Evolutionary conservation across 2,797 vertebrate genomes (phyloP), one percentile per base, ranked within the genome.

Genomic region (Megalops cyprinoides): DNA sequence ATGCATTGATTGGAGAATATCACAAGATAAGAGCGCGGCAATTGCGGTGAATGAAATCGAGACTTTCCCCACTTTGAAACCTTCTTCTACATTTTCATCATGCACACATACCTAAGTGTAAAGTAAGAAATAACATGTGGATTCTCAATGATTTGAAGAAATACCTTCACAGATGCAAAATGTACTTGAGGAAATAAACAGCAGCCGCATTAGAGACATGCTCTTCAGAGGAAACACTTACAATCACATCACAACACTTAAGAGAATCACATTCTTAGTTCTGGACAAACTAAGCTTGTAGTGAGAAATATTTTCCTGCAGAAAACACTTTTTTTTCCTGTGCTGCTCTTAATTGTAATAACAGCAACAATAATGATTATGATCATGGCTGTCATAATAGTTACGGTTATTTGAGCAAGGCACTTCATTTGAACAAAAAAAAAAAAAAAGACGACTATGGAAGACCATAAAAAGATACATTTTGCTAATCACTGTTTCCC

Each of bases 401-500:
- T 90, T 86, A 91, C 87, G 91, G 82, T 91, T 94, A 92, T 93
- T 92, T 93, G 92, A 92, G 92, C 90, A 85, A 88, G 88, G 92
- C 92, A 91, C 89, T 90, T 92, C 89, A 87, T 88, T 88, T 90
- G 90, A 89, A 90, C 86, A 84, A 71, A 76, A 76, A 75, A 49
- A 51, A 49, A 84, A 77, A 86, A 89, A 88, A 90, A 88, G 82
- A 89, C 89, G 89, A 91, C 90, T 86, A 89, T 90, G 86, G 37
- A 48, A 44, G 79, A 80, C 56, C 71, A 60, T n/a, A 74, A 56
- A 48, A 69, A 80, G 71, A 80, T 74, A 80, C 71, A 75, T 80
- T 80, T 55, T 48, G 91, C 90, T 93, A 94, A 94, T 95, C 93
- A 94, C 92, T 92, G 90, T 92, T 92, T 92, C 86, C 88, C 87